Evolutionary conservation across 2,113 vertebrate species (phyloP).

Genomic region (Cromileptes altivelis): DNA sequence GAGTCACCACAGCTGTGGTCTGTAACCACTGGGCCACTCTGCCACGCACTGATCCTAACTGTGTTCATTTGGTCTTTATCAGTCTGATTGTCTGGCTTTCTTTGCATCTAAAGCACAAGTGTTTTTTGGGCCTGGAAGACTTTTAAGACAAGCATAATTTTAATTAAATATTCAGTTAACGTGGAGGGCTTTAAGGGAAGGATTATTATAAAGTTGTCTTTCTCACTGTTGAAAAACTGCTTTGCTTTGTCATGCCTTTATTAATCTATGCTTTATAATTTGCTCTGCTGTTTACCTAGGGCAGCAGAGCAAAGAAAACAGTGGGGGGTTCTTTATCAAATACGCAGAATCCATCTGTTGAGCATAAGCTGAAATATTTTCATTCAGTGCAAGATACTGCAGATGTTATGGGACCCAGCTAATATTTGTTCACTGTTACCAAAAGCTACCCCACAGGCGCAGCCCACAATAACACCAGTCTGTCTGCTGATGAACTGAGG

Average conservation of each 20-base stretch:
- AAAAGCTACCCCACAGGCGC: background rate
- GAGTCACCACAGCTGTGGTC: background rate
- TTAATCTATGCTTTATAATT: background rate
- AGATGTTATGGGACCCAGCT: background rate
- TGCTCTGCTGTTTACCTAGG: background rate
- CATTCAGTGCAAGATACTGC: background rate
- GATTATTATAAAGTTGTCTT: background rate
- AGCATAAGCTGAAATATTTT: background rate
- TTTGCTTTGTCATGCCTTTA: background rate
- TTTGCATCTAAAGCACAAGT: background rate
- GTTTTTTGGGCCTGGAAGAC: background rate
- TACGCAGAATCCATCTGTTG: background rate
- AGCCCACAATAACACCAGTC: slow-evolving; percentile 7
- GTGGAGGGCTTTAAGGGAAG: background rate
- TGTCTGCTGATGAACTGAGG: slow-evolving; percentile 6
- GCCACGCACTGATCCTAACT: slow-evolving; percentile 15
- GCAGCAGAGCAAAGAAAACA: background rate
- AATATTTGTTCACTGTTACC: background rate
- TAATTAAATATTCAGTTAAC: background rate
- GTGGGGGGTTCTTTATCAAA: slow-evolving; percentile 1
- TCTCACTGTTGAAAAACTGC: background rate
- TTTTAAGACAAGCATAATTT: background rate
- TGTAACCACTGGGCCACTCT: background rate
- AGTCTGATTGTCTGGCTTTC: slow-evolving; percentile 10
- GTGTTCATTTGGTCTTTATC: slow-evolving; percentile 7